Evolutionary conservation across 2,888 invertebrate species (phyloP).

Genomic region (Rhingia campestris): DNA sequence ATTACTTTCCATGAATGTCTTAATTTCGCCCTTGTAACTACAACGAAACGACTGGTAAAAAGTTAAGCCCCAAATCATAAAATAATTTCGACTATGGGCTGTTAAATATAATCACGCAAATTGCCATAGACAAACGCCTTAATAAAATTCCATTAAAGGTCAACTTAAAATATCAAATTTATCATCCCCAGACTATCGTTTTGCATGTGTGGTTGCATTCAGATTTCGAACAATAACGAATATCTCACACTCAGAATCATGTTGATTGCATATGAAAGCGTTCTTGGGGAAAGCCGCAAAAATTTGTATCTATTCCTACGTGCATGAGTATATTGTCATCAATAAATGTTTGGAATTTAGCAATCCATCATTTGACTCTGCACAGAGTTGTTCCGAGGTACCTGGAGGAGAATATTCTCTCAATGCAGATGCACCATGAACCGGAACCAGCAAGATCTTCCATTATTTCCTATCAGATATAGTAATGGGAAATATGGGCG

Average conservation of each 20-base stretch:
- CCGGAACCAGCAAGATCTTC: slow-evolving; percentile 45
- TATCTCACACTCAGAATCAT: slow-evolving; percentile 25
- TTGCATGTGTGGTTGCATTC: not conserved
- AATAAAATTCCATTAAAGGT: slow-evolving; percentile 25
- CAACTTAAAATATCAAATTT: not conserved
- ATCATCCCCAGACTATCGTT: not conserved
- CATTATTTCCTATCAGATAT: slow-evolving; percentile 67
- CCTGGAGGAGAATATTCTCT: slow-evolving; percentile 9
- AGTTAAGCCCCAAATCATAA: slow-evolving; percentile 34
- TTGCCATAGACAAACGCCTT: slow-evolving; percentile 7
- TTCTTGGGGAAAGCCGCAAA: slow-evolving; percentile 9
- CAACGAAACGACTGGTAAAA: slow-evolving; percentile 35
- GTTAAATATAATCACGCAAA: slow-evolving; percentile 36
- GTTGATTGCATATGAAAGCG: slow-evolving; percentile 27
- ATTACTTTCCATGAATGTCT: slow-evolving; percentile 17
- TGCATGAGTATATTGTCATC: slow-evolving; percentile 53
- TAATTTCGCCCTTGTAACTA: not conserved
- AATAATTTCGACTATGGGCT: slow-evolving; percentile 6
- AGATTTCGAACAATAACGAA: not conserved
- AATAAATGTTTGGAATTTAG: slow-evolving; percentile 60
- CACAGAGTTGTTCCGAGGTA: slow-evolving; percentile 15
- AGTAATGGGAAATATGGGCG: slow-evolving; percentile 71
- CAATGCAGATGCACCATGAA: slow-evolving; percentile 52
- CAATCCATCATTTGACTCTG: slow-evolving; percentile 66
- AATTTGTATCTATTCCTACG: slow-evolving; percentile 39